Base-by-base conservation (phyloP, 2,888 invertebrate genomes). In the Allacma fusca region DNA sequence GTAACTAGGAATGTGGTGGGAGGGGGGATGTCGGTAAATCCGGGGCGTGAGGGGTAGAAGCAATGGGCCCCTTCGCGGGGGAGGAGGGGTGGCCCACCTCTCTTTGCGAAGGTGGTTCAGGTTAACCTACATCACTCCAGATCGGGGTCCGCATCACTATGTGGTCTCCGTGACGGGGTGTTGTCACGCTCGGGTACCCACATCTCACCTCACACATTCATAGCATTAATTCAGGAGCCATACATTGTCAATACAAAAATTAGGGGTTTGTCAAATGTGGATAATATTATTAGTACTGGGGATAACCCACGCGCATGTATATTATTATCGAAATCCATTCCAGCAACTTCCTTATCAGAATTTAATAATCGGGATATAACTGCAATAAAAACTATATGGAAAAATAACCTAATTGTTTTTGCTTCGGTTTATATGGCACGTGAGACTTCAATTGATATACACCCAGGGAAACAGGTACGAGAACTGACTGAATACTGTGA, bases 341-440 rank as follows among this genome's bases (percentile, higher is more conserved):
- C n/a, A 5, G 0, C 28, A 5, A 2, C n/a, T 2, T 4, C 16
- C 13, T 13, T 28, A 24, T 7, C 13, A 13, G 2, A 65, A 19
- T 65, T 19, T 26, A 28, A 13, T 65, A 19, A 65, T 28, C 12
- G 65, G 28, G 65, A 65, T 26, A 5, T 40, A n/a, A 44, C 43
- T 0, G 28, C 71, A 16, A 26, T 71, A 7, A 19, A 50, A n/a
- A 72, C 72, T 0, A 28, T 2, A n/a, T 72, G 72, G 59, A 59
- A 29, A 26, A 29, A 29, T 21, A 59, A 16, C 1, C 9, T 4
- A 19, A 59, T 72, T 12, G 34, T 72, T 13, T 29, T 57, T 29
- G 59, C 72, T 9, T 72, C 72, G 1, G 34, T 29, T 19, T 72
- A 72, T 50, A 59, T 72, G 21, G 50, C 72, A 21, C 24, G 9